Evolutionary conservation across 2,113 vertebrate genomes (phyloP).

Genomic region (Lathamus discolor): DNA sequence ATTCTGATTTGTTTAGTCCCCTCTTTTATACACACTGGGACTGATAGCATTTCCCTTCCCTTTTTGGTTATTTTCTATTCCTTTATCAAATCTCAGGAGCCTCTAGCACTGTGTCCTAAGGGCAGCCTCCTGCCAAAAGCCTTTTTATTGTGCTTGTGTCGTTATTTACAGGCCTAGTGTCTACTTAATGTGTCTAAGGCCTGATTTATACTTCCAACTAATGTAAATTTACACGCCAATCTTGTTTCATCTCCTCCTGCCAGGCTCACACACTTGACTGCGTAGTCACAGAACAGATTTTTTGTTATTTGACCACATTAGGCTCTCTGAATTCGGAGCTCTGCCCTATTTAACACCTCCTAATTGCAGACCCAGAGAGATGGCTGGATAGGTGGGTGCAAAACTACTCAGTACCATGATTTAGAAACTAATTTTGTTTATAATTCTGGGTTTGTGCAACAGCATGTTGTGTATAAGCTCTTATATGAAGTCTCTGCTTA

Average conservation of each 20-base stretch:
- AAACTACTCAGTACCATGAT: not conserved
- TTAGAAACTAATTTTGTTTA: not conserved
- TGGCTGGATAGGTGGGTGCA: not conserved
- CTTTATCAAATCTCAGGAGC: not conserved
- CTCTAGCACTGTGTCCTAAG: not conserved
- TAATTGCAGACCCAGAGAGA: not conserved
- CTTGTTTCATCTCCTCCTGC: not conserved
- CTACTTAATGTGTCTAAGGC: not conserved
- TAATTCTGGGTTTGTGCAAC: not conserved
- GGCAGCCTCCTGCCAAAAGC: not conserved
- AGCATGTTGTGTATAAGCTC: not conserved
- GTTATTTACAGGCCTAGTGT: not conserved
- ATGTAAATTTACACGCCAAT: not conserved
- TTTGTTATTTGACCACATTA: not conserved
- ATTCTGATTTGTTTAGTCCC: slow-evolving; percentile 20
- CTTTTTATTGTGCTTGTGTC: not conserved
- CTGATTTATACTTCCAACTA: not conserved
- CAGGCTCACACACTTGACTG: not conserved
- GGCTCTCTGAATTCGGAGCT: not conserved
- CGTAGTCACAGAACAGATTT: not conserved
- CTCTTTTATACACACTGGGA: not conserved
- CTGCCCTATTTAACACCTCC: not conserved
- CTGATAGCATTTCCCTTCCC: not conserved
- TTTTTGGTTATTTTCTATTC: not conserved
- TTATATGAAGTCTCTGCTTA: not conserved